These are phyloP conservation scores for Agrotis clavis DNA, from an alignment of 2,888 invertebrate genomes.

Conservation along the genomic window DNA sequence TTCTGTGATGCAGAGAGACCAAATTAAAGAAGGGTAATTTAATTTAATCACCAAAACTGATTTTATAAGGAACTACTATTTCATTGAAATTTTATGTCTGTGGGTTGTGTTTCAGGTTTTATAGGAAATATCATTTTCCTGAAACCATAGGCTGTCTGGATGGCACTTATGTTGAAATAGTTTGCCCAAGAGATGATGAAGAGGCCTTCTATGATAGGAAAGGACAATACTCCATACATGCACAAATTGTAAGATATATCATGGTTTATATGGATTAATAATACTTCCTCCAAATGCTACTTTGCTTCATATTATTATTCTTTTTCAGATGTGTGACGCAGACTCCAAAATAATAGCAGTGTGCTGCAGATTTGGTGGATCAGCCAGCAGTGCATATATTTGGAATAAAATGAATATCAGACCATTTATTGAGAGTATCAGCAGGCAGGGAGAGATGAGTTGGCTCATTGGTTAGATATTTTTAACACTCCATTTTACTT, in stretches of 20 bases:
- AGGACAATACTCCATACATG: conserved; percentile 79
- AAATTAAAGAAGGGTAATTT: conserved; percentile 77
- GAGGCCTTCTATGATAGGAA: conserved; percentile 80
- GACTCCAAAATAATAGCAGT: conserved; percentile 78
- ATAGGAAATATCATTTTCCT: conserved; percentile 80
- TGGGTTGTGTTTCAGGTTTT: conserved; percentile 70
- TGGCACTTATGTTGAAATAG: conserved; percentile 79
- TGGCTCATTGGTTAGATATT: conserved; percentile 75
- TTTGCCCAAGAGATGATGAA: conserved; percentile 80
- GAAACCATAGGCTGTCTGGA: conserved; percentile 80
- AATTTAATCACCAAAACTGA: not conserved
- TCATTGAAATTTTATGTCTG: not conserved
- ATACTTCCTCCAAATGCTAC: not conserved
- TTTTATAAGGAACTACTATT: no score
- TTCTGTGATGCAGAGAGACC: conserved; percentile 70
- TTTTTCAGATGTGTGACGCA: conserved; percentile 78
- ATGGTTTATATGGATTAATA: not conserved
- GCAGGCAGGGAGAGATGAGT: conserved; percentile 76
- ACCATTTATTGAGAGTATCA: conserved; percentile 73
- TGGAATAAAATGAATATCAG: conserved; percentile 80
- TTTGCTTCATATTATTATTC: not conserved
- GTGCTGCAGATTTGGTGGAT: conserved; percentile 80
- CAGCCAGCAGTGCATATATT: conserved; percentile 73
- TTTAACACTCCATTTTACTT: not conserved
- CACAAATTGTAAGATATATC: conserved; percentile 74